phyloP scores from a whole-genome alignment of 1,140 invertebrate genomes.

The Drosophila orosa region DNA sequence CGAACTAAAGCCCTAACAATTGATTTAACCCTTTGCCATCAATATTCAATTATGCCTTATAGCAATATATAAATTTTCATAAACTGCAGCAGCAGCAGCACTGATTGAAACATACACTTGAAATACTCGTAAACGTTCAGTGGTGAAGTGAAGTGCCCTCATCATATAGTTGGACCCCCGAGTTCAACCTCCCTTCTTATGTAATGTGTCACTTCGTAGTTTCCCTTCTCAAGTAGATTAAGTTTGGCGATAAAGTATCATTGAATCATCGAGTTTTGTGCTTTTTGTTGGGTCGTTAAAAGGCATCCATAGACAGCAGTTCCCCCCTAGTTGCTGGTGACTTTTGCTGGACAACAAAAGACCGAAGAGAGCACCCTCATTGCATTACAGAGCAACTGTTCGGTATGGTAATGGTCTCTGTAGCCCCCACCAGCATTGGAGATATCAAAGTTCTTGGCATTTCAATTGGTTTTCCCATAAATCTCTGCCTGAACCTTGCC shows the following conservation, averaged over 20 bases:
- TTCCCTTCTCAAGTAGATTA: slow-evolving; percentile 54
- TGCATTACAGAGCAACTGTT: slow-evolving; percentile 45
- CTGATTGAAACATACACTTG: slow-evolving; percentile 40
- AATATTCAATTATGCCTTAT: slow-evolving; percentile 38
- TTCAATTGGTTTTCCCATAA: slow-evolving; percentile 66
- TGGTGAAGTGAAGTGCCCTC: slow-evolving; percentile 22
- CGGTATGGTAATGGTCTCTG: slow-evolving; percentile 40
- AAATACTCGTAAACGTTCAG: slow-evolving; percentile 5
- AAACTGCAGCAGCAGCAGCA: slow-evolving; percentile 20
- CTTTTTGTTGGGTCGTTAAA: slow-evolving; percentile 71
- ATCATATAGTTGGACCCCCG: slow-evolving; percentile 11
- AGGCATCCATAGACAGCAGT: slow-evolving; percentile 48
- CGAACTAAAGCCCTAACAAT: slow-evolving; percentile 16
- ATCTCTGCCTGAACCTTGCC: slow-evolving; percentile 54
- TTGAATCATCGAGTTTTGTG: slow-evolving; percentile 57
- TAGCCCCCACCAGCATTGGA: slow-evolving; percentile 39
- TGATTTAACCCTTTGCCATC: slow-evolving; percentile 67
- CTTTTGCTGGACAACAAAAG: slow-evolving; percentile 58
- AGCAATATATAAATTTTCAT: slow-evolving; percentile 30
- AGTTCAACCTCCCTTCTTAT: slow-evolving; percentile 9
- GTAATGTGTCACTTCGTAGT: slow-evolving; percentile 31
- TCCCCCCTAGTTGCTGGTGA: slow-evolving; percentile 33
- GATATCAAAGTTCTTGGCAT: slow-evolving; percentile 57
- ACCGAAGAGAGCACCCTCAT: slow-evolving; percentile 41
- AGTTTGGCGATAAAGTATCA: slow-evolving; percentile 76